phyloP scores from a whole-genome alignment of 2,113 vertebrate species.

The Oreochromis spilurus region DNA sequence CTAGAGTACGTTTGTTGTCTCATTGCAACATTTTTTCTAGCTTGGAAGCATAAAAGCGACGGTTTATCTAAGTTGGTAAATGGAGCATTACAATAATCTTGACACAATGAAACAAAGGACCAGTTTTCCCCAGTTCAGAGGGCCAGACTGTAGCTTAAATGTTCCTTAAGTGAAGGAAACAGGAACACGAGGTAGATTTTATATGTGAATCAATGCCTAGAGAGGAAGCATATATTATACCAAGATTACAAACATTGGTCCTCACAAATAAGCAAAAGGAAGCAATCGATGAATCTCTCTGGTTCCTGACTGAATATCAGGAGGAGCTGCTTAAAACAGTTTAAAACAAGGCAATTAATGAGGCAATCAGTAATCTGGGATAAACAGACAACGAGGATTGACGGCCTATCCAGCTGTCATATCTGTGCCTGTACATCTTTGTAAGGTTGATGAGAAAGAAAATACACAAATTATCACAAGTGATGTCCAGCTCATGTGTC shows the following conservation, averaged over 20 bases:
- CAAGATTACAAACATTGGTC: not conserved
- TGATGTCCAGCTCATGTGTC: too few relatives aligned
- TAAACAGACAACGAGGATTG: too few relatives aligned
- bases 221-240: not conserved
- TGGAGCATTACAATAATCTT: not conserved
- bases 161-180: not conserved
- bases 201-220: not conserved
- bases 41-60: not conserved
- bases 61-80: not conserved
- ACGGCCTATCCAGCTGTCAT: too few relatives aligned
- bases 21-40: not conserved
- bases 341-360: too few relatives aligned
- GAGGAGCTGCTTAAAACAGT: too few relatives aligned
- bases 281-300: too few relatives aligned
- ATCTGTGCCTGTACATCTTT: too few relatives aligned
- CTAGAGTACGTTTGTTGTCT: not conserved
- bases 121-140: not conserved
- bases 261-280: too few relatives aligned
- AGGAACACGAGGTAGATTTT: not conserved
- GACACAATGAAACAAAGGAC: not conserved
- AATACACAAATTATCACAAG: too few relatives aligned
- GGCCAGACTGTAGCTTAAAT: not conserved
- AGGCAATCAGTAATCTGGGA: too few relatives aligned
- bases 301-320: too few relatives aligned
- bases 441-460: too few relatives aligned